Percentiles rank a stretch among this genome's conserved stretches.
phyloP scores from a whole-genome alignment of 2,888 invertebrate genomes.

The Octodonta nipae region DNA sequence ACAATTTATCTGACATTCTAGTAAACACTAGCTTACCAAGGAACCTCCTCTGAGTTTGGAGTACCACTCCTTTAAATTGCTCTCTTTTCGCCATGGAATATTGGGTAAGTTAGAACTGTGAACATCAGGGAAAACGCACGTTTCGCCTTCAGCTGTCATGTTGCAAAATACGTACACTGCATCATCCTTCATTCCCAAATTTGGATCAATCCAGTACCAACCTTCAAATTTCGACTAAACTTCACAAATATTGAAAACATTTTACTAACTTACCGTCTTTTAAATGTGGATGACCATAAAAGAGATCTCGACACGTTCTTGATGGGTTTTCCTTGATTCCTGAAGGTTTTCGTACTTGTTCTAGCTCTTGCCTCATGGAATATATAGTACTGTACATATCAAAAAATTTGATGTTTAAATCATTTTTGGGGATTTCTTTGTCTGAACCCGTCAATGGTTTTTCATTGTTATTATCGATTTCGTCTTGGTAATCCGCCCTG shows the following conservation, averaged over 20 bases:
- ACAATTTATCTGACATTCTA: background rate
- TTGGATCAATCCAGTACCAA: conserved; percentile 88
- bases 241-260: conserved; percentile 3
- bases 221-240: conserved; percentile 43
- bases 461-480: no score
- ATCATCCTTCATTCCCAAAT: conserved; percentile 66
- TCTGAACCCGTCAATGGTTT: conserved; percentile 10
- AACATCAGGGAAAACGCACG: conserved; percentile 68
- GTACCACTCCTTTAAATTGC: conserved; percentile 48
- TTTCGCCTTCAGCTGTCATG: conserved; percentile 60
- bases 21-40: conserved; percentile 36
- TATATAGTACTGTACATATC: conserved; percentile 63
- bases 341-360: conserved; percentile 57
- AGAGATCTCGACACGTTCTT: conserved; percentile 67
- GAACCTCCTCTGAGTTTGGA: conserved; percentile 57
- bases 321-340: conserved; percentile 70
- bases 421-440: conserved; percentile 8
- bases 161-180: conserved; percentile 79
- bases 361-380: conserved; percentile 57
- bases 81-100: conserved; percentile 51
- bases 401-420: conserved; percentile 38
- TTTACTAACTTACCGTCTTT: conserved; percentile 50
- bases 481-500: conserved; percentile 21
- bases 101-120: conserved; percentile 55
- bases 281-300: conserved; percentile 59